Evolutionary conservation across 2,888 invertebrate genomes (phyloP).

Genomic region (Philereme vetulata): DNA sequence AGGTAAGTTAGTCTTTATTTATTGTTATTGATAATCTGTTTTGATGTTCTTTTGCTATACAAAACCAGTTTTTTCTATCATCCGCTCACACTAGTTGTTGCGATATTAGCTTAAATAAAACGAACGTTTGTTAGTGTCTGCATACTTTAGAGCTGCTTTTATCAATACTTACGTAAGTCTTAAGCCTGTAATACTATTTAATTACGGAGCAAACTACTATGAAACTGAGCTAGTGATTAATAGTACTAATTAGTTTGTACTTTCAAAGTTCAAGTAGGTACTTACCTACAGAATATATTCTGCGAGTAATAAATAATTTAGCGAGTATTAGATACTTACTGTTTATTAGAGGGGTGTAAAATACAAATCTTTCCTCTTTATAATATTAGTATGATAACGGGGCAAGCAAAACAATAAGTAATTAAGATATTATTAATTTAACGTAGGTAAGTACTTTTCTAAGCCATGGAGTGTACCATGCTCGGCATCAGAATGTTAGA

Average conservation of each 20-base stretch:
- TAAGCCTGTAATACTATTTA: background rate
- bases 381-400: too few species aligned
- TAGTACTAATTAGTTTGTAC: background rate
- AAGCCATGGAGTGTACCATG: too few species aligned
- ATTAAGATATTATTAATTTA: too few species aligned
- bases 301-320: too few species aligned
- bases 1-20: background rate
- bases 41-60: background rate
- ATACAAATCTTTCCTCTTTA: too few species aligned
- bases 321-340: too few species aligned
- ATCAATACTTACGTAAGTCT: constrained; percentile 1
- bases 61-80: background rate
- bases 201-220: background rate
- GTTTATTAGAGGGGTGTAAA: too few species aligned
- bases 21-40: background rate
- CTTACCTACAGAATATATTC: background rate
- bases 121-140: background rate
- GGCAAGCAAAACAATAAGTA: too few species aligned
- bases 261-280: background rate
- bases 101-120: background rate
- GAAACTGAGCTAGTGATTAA: background rate
- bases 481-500: too few species aligned
- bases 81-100: background rate
- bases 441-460: too few species aligned
- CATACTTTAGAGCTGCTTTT: background rate